These are phyloP conservation scores for Atherinomorus stipes DNA, from an alignment of 2,113 vertebrate species.

Conservation along the genomic window DNA sequence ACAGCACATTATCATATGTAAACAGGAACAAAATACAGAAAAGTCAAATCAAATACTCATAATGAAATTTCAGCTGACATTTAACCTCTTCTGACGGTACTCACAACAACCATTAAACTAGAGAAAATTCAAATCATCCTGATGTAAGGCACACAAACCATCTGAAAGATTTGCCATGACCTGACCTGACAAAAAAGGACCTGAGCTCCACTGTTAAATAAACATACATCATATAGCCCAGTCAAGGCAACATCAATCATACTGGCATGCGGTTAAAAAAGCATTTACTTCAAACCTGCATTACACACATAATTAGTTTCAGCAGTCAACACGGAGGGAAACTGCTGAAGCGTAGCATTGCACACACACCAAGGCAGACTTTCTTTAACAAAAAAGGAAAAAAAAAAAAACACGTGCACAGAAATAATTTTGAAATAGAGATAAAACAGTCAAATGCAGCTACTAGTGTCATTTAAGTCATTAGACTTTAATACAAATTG, in stretches of 20 bases:
- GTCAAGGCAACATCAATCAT: conserved; percentile 78
- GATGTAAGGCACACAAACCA: conserved; percentile 38
- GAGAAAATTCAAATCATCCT: conserved; percentile 52
- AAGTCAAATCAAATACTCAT: conserved; percentile 57
- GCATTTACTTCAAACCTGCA: conserved; percentile 77
- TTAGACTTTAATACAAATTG: conserved; percentile 40
- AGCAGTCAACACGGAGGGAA: conserved; percentile 68
- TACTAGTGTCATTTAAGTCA: conserved; percentile 44
- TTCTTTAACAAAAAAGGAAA: conserved; percentile 48
- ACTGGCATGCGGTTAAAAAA: conserved; percentile 79
- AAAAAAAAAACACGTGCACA: conserved; percentile 52
- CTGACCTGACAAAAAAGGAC: conserved; percentile 65
- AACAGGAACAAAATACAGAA: conserved; percentile 39
- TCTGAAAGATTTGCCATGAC: conserved; percentile 63
- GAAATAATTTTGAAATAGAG: conserved; percentile 32
- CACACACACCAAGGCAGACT: conserved; percentile 50
- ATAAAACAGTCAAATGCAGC: conserved; percentile 46
- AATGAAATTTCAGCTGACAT: conserved; percentile 58
- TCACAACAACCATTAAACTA: conserved; percentile 40
- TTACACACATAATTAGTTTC: conserved; percentile 82
- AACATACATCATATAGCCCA: conserved; percentile 76
- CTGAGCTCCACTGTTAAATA: conserved; percentile 74
- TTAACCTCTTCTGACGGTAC: conserved; percentile 36
- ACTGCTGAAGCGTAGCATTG: conserved; percentile 65
- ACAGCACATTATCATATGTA: conserved; percentile 51